phyloP scores from a whole-genome alignment of 2,113 vertebrate genomes.

The Mirza zaza region DNA sequence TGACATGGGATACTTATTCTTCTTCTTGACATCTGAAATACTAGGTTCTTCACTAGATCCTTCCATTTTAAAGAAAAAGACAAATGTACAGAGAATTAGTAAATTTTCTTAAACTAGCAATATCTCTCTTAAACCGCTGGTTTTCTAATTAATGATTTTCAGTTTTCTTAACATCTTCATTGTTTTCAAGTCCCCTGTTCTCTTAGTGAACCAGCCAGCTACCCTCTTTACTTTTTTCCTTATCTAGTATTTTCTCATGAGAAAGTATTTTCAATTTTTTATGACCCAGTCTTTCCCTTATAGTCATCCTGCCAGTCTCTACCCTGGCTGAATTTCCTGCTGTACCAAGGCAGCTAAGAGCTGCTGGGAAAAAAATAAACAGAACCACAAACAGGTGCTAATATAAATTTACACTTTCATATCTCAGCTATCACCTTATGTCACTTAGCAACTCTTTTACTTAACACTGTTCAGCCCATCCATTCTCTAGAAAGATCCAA shows the following conservation, averaged over 20 bases:
- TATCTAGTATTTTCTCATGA: neutral
- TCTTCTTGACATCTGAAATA: conserved; percentile 71
- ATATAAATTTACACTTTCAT: neutral
- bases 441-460: neutral
- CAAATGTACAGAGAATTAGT: conserved; percentile 38
- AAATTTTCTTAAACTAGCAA: neutral
- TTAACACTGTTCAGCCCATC: neutral
- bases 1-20: conserved; percentile 19
- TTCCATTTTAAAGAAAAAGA: conserved; percentile 65
- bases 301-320: neutral
- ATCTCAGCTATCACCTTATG: neutral
- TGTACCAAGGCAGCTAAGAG: neutral
- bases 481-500: neutral
- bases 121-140: neutral
- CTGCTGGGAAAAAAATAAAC: neutral
- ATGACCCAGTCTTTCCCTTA: neutral
- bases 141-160: conserved; percentile 12
- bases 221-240: neutral
- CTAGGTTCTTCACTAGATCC: conserved; percentile 63
- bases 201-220: neutral
- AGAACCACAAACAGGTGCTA: neutral
- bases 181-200: neutral
- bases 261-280: neutral
- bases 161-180: neutral
- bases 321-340: neutral